Evolutionary conservation across 2,113 vertebrate species (phyloP), one percentile per base, ranked within the genome.

Genomic region (Gracilinanus agilis): DNA sequence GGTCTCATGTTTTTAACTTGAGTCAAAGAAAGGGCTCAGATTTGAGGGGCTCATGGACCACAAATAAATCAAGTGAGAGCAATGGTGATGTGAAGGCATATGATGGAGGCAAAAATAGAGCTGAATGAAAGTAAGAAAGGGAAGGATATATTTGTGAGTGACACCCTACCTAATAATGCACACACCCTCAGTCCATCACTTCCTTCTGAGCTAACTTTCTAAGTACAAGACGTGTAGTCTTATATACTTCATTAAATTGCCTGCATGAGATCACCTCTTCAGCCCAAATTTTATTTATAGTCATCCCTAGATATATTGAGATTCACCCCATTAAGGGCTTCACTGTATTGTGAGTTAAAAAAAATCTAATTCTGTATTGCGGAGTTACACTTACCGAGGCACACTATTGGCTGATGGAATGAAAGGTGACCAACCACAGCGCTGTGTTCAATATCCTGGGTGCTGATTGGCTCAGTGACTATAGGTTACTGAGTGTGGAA

Each of bases 181-280:
- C 49, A 58, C 90, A n/a, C 54, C 93, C 53, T 92, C 27, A 92
- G 93, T 94, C 88, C 90, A 88, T 12, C 75, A 90, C 94, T 94
- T 97, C 88, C 96, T 94, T 95, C 55, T 92, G 93, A 75, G 89
- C 27, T 93, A 93, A 88, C 34, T 55, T 95, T 95, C 93, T 89
- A 95, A 92, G 61, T 53, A 96, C 89, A 34, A 40, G 34, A 21
- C 67, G 21, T 40, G 40, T 40, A 34, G n/a, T 12, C 0, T 53
- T 92, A 54, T 88, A 95, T 95, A 96, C 27, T 96, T 94, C 94
- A 94, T 40, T 94, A 58, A 53, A 61, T 83, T 83, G 96, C 53
- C 91, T 93, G 96, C 75, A 94, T 94, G 94, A 96, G 96, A 94
- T 40, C 67, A 83, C n/a, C 34, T 19, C 96, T 94, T 95, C 13